Evolutionary conservation across 2,113 vertebrate species (phyloP), one percentile per base, ranked within the genome.

Genomic region (Lethenteron camtschaticum): DNA sequence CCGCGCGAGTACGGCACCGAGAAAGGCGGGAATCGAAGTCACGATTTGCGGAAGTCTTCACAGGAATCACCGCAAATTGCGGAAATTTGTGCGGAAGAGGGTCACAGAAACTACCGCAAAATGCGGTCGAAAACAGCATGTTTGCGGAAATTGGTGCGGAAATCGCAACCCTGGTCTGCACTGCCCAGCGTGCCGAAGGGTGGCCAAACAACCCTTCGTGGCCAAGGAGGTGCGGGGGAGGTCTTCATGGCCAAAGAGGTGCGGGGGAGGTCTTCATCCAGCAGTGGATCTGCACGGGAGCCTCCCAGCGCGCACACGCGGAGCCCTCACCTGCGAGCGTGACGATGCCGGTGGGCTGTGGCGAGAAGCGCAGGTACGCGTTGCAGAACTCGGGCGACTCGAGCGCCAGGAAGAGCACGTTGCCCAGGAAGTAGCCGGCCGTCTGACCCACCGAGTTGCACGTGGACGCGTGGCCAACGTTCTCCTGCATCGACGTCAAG

Each of bases 391-490:
- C 84, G 2, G 87, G 75, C 3, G 94, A 99, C 79, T 99, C 94
- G 18, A 99, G 81, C 59, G 94, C 92, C 74, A 99, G 76, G 78
- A 99, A 99, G 14, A 99, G 83, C 41, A 99, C 92, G 10, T 99
- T 99, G 2, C 94, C 92, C 75, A 99, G 77, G 78, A 99, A 97
- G 77, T 96, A 99, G 2, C 94, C 94, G 0, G 94, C 90, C 0
- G 94, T 99, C 75, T 99, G 94, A 12, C 94, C 94, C 74, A 97
- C 90, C 0, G 92, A 96, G 80, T 99, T 99, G 78, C 94, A 99
- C 1, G 94, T 99, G 13, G 94, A 99, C 1, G 94, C 94, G 5
- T 95, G 95, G 55, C 94, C 94, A 73, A 99, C 94, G 16, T 99
- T 97, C 76, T 95, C 84, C 69, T 63, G 59, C 13, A 63, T 4